Conservation (phyloP, 2,113 vertebrate species). For the Phaethornis superciliosus region DNA sequence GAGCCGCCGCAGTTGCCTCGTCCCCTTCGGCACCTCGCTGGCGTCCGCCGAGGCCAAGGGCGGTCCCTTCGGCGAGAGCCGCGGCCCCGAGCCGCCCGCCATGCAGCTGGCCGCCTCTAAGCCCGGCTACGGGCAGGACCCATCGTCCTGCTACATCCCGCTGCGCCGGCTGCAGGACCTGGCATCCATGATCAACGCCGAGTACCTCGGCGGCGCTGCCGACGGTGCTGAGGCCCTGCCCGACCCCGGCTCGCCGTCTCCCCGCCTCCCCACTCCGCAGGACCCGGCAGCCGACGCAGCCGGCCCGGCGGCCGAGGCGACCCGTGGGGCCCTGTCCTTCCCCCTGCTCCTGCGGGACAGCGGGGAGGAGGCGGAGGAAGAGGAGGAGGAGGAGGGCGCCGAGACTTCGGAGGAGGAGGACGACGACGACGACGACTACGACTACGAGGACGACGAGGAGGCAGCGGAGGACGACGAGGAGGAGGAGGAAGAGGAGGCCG, state of each 20-base stretch:
- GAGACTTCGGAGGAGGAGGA: conserved; percentile 62
- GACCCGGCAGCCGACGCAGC: neutral
- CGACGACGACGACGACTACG: conserved; percentile 55
- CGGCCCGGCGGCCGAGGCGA: neutral
- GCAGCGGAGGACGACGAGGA: conserved; percentile 22
- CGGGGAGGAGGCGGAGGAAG: neutral
- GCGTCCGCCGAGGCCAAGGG: conserved; percentile 76
- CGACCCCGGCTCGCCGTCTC: conserved; percentile 65
- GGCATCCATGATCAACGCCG: conserved; percentile 88
- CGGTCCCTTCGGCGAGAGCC: conserved; percentile 77
- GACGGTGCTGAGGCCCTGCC: conserved; percentile 74
- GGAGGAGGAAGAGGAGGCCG: conserved; percentile 37
- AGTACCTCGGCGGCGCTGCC: conserved; percentile 76
- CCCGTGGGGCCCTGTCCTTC: neutral
- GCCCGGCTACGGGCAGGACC: conserved; percentile 78
- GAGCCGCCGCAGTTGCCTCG: conserved; percentile 79
- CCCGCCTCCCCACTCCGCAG: conserved; percentile 42
- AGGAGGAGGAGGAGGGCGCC: neutral
- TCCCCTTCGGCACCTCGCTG: conserved; percentile 80
- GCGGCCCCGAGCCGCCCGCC: conserved; percentile 77
- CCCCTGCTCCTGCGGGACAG: conserved; percentile 6
- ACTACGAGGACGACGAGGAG: conserved; percentile 51
- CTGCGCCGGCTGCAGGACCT: conserved; percentile 87
- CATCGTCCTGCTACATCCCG: conserved; percentile 84
- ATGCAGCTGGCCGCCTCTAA: conserved; percentile 78